Conservation (phyloP, 2,888 invertebrate genomes). For the Ennomos quercinarius region DNA sequence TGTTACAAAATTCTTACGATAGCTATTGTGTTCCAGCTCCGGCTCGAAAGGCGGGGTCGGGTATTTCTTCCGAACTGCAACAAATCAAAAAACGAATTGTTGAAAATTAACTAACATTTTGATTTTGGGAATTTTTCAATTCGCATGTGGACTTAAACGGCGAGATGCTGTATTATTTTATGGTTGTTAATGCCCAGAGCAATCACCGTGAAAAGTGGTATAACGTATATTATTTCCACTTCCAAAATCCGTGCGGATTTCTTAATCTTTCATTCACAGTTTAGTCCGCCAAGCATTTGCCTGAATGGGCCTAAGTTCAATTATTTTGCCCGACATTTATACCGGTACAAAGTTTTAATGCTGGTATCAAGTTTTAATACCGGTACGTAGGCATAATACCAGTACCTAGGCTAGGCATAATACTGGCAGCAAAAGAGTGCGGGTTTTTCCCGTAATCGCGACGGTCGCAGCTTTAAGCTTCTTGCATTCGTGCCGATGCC, state of each 20-base stretch:
- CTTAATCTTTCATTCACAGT: slow-evolving; percentile 3
- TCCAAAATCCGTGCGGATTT: not conserved
- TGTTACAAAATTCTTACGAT: slow-evolving; percentile 32
- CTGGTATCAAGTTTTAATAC: slow-evolving; percentile 2
- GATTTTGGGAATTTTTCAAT: no score
- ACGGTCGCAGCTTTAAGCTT: slow-evolving; percentile 19
- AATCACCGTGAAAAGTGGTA: no score
- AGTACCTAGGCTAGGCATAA: slow-evolving; percentile 21
- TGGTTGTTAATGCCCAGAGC: no score
- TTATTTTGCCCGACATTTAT: slow-evolving; percentile 15
- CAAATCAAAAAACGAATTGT: slow-evolving; percentile 42
- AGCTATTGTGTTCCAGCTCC: slow-evolving; percentile 66
- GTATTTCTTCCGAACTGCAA: slow-evolving; percentile 81
- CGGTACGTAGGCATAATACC: slow-evolving; percentile 4
- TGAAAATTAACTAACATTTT: not conserved
- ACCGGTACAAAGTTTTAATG: slow-evolving; percentile 11
- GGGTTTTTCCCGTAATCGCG: slow-evolving; percentile 28
- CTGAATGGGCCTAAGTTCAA: slow-evolving; percentile 21
- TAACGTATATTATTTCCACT: no score
- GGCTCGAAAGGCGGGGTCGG: slow-evolving; percentile 68
- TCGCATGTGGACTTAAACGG: no score
- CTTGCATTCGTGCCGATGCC: slow-evolving; percentile 1
- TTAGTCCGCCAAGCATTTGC: not conserved
- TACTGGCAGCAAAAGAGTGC: slow-evolving; percentile 20
- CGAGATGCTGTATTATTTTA: no score